A percentile compares a stretch with the other conserved stretches of the same genome.
phyloP scores from a whole-genome alignment of 2,113 vertebrate genomes.

The Strix aluco region DNA sequence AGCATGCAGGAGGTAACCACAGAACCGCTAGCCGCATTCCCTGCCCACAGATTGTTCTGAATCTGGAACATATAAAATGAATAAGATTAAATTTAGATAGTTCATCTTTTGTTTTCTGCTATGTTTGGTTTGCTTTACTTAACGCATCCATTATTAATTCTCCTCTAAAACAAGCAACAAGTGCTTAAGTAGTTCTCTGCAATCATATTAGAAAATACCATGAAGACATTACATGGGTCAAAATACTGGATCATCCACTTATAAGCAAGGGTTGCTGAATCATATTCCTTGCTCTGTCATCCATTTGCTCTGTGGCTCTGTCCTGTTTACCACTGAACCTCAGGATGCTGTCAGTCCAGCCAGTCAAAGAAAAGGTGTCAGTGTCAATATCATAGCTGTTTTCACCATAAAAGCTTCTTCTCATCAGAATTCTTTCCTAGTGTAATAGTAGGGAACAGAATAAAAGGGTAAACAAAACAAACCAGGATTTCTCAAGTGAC shows the following conservation, averaged over 20 bases:
- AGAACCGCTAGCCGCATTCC: slow-evolving; percentile 82
- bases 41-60: slow-evolving; percentile 95
- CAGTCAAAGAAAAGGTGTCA: not conserved
- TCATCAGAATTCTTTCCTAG: not conserved
- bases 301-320: not conserved
- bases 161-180: not conserved
- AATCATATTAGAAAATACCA: not conserved
- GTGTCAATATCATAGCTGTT: not conserved
- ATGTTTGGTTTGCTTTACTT: not conserved
- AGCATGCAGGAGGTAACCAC: slow-evolving; percentile 96
- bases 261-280: not conserved
- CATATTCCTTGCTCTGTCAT: not conserved
- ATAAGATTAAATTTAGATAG: slow-evolving; percentile 52
- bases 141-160: not conserved
- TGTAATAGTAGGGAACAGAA: not conserved
- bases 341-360: not conserved
- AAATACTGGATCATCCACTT: not conserved
- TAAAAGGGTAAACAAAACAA: not conserved
- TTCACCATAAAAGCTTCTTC: not conserved
- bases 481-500: not conserved
- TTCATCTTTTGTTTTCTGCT: not conserved
- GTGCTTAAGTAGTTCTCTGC: not conserved
- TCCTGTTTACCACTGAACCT: not conserved
- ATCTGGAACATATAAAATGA: slow-evolving; percentile 82
- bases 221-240: not conserved